A percentile compares a stretch with the other conserved stretches of the same genome.
These are phyloP conservation scores for Epinephelus moara DNA, from an alignment of 2,113 vertebrate species.

Conservation along the genomic window DNA sequence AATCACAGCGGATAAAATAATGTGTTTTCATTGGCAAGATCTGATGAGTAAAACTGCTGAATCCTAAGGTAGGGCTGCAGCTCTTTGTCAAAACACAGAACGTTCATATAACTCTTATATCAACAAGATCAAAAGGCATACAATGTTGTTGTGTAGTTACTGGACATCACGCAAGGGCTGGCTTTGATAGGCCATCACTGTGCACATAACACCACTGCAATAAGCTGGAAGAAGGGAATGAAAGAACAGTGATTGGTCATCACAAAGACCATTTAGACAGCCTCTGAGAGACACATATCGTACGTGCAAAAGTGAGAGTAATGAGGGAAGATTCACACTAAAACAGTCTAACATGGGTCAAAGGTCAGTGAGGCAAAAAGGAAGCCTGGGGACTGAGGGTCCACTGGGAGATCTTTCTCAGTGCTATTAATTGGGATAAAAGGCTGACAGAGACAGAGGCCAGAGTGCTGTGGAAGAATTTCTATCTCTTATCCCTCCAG, in stretches of 20 bases:
- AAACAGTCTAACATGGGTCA: constrained; percentile 5
- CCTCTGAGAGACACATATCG: background rate
- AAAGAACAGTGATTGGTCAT: background rate
- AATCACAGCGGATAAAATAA: constrained; percentile 48
- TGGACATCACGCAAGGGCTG: background rate
- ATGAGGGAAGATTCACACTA: constrained; percentile 3
- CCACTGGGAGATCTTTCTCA: constrained; percentile 9
- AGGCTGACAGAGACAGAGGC: background rate
- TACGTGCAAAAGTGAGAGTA: constrained; percentile 2
- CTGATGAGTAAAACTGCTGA: background rate
- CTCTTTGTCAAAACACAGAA: background rate
- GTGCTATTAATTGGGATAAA: constrained; percentile 16
- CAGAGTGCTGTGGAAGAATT: constrained; percentile 23
- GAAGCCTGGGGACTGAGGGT: background rate
- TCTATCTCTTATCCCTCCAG: background rate
- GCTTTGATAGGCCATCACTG: background rate
- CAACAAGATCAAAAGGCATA: background rate
- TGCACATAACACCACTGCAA: background rate
- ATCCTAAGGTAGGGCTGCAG: constrained; percentile 14
- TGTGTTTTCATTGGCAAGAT: constrained; percentile 41
- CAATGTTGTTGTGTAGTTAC: background rate
- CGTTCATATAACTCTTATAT: background rate
- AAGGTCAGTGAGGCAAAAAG: constrained; percentile 25
- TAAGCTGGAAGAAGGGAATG: background rate
- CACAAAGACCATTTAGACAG: background rate